Evolutionary conservation across 2,113 vertebrate genomes (phyloP), one percentile per base, ranked within the genome.

Genomic region (Coryphaenoides rupestris): DNA sequence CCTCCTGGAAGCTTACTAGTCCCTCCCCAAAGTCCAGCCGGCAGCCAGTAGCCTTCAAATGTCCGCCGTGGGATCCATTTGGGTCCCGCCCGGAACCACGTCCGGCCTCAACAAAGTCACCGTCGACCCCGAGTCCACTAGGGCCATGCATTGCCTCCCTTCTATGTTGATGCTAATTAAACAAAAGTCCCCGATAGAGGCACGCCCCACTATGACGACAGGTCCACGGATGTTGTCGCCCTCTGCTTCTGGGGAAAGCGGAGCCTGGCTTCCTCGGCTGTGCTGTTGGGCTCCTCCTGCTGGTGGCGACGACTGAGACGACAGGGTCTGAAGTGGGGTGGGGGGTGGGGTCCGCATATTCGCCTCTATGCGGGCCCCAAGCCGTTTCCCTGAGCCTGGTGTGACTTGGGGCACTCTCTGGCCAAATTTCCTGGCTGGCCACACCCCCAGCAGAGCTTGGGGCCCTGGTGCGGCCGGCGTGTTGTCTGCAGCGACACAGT

Each of bases 201-300:
- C 58, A 19, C 55, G 19, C 3, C 33, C 61, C 46, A 63, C 61
- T 23, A 45, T 26, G 4, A 60, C 26, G 2, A 40, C 21, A 5
- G 40, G 21, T 14, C 6, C 58, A 21, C 33, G 12, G 7, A 12
- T 40, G 33, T 40, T 60, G 62, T 21, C 12, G 14, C 53, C n/a
- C 13, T 63, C 62, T 53, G 52, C 19, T 63, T 63, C 52, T 14
- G 50, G 19, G 50, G 24, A 50, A 19, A 45, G 62, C 55, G 52
- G 50, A 54, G 52, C 50, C 62, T 19, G 19, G 12, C 58, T 22
- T 14, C 19, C 28, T 19, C 55, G 40, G 47, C 28, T 47, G 55
- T 16, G 53, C 28, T 19, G 54, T n/a, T 52, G 15, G 49, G 5
- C 49, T 14, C 49, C 33, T 40, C 7, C 7, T 40, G 33, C 9